Evolutionary conservation across 2,113 vertebrate species (phyloP), one percentile per base, ranked within the genome.

Genomic region (Irena cyanogastra): DNA sequence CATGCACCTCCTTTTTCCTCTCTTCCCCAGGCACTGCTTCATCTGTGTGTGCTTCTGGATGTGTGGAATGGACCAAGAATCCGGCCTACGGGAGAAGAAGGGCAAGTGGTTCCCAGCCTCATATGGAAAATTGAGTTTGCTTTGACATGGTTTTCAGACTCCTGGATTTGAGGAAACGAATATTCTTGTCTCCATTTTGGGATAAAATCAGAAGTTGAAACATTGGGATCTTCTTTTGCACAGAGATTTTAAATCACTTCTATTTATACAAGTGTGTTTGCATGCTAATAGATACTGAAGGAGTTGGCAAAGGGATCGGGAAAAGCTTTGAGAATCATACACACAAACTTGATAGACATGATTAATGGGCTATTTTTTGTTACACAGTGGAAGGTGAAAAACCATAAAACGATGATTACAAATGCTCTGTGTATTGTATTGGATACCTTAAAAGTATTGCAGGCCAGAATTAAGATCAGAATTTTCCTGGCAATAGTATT

Each of bases 21-120:
- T 92, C 6, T 27, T 42, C 16, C 4, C 14, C 39, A 68, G 44
- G 27, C 57, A 42, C 13, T 44, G 23, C 28, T 1, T 2, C 28
- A 45, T 63, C 52, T 0, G 0, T 35, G 9, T 0, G 0, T 3
- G 0, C 1, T 2, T 44, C 44, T 14, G 4, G 18, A 39, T 1
- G 1, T 1, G 2, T 37, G 41, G 52, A 42, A 27, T 19, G 20
- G 22, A 22, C 12, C 33, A 61, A 63, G 57, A 23, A 27, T 54
- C 24, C 50, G 52, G 16, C 26, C 30, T 12, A 33, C 31, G 49
- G 30, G 7, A 56, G 8, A 1, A 2, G 18, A 44, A 18, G 17
- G 5, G 1, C 26, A 24, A 33, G 37, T 69, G 9, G 2, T 53
- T 78, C 49, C 41, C 33, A 10, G 24, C 4, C 35, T 16, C 31